Evolutionary conservation across 2,113 vertebrate genomes (phyloP).

Genomic region (Shinisaurus crocodilurus): DNA sequence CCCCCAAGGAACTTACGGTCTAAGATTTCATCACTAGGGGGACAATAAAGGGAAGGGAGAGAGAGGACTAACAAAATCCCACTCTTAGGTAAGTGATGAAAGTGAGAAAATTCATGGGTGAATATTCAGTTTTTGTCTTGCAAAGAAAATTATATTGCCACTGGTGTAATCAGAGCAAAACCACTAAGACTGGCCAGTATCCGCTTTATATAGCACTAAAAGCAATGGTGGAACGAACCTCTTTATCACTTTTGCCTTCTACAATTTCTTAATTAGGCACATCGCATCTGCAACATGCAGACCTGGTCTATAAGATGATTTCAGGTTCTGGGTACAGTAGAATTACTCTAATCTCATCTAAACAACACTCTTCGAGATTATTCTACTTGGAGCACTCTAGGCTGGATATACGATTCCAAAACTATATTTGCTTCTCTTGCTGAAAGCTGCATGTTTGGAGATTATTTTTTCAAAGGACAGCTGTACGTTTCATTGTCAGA

Average conservation of each 20-base stretch:
- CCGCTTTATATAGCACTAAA: not conserved
- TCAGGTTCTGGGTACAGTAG: slow-evolving; percentile 19
- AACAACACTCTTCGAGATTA: slow-evolving; percentile 26
- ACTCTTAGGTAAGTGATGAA: not conserved
- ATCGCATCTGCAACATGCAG: slow-evolving; percentile 2
- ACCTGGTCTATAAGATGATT: slow-evolving; percentile 15
- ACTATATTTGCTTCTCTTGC: slow-evolving; percentile 7
- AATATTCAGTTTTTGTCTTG: slow-evolving; percentile 13
- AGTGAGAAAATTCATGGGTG: not conserved
- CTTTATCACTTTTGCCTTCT: not conserved
- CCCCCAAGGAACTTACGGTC: not conserved
- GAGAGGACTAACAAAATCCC: not conserved
- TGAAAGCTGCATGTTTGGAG: slow-evolving; percentile 27
- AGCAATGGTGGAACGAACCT: slow-evolving; percentile 21
- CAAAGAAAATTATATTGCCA: slow-evolving; percentile 42
- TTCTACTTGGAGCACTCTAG: not conserved
- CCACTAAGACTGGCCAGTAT: not conserved
- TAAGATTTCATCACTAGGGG: not conserved
- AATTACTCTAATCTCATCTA: slow-evolving; percentile 38
- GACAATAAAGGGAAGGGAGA: not conserved
- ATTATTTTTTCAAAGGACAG: slow-evolving; percentile 49
- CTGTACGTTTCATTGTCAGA: slow-evolving; percentile 38
- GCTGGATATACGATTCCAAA: not conserved
- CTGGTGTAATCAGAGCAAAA: slow-evolving; percentile 30
- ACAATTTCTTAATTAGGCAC: slow-evolving; percentile 18